Evolutionary conservation across 2,888 invertebrate genomes (phyloP), one percentile per base, ranked within the genome.

Genomic region (Nemoura dubitans): DNA sequence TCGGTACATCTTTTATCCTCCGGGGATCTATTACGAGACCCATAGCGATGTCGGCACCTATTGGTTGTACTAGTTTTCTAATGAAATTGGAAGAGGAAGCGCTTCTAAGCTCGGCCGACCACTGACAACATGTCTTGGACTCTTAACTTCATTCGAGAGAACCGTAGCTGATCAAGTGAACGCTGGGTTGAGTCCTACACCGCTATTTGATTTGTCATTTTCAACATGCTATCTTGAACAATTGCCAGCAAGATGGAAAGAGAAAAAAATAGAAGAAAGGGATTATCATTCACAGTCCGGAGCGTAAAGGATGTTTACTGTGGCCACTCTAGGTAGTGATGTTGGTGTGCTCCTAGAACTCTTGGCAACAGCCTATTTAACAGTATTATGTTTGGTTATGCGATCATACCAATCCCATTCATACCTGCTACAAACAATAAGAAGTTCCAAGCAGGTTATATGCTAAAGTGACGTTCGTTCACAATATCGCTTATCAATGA

Each of bases 171-270:
- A 16, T 21, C 59, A 59, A 59, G 59, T 59, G 14, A 59, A 59
- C 14, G 59, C 36, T 59, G 59, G 59, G 59, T 21, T 21, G 59
- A 21, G 59, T 59, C 59, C 59, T 59, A 59, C 59, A 21, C 59
- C 3, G 21, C 59, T 21, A 59, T 16, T 59, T 59, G 16, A 59
- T 59, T 21, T 59, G 1, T 59, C 2, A 59, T 21, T 59, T 21
- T 7, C 21, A 21, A 59, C 59, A 59, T 59, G 59, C 59, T 21
- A 59, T 21, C 21, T 59, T 59, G 59, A 59, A 36, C 21, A 59
- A 59, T 59, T 59, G 59, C 59, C 59, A 59, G 59, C 59, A 59
- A 59, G 59, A 59, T 59, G 59, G 59, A 59, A 59, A 59, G 59
- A 59, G 59, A 59, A 14, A 21, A 59, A 59, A 59, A 59, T 14